Evolutionary conservation across 2,888 invertebrate genomes (phyloP), one percentile per base, ranked within the genome.

Genomic region (Parnassius mnemosyne): DNA sequence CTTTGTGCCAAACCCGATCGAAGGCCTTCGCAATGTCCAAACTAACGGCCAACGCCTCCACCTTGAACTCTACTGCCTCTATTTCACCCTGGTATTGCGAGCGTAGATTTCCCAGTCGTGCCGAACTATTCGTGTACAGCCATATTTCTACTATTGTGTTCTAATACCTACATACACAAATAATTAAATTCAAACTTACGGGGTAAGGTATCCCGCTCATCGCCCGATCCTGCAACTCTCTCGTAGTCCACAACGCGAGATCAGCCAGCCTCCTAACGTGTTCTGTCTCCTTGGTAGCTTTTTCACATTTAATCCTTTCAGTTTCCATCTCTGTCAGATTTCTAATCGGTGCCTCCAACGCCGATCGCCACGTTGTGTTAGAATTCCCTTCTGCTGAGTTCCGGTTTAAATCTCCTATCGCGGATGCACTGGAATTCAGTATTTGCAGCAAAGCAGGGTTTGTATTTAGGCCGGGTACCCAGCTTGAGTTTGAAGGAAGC

Each of bases 201-300:
- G 46, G 68, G 3, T 60, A 13, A 34, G 83, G 83, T 75, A 82
- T 76, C 44, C 79, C 75, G 49, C 82, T 80, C 16, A 79, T 78
- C 11, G 76, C 77, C 1, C 80, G 66, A 25, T 88, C 88, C 56
- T 86, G 83, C 9, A 90, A 72, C 41, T 84, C 74, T 12, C 75
- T 72, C 0, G 87, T 81, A 0, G 84, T 79, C 73, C 77, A 76
- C n/a, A 81, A 68, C 0, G 88, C 87, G 1, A 89, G 72, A 51
- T 80, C 80, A 0, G 87, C 80, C 49, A 84, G 72, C 9, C 84
- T 69, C 5, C 86, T 65, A 0, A 87, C 81, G 34, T 80, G 78
- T 46, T 66, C 65, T 52, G 63, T 53, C 11, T 66, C 63, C 11
- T 56, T 56, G 10, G 65, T 63, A 10, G 55, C 65, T 20, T 63